Evolutionary conservation across 2,888 invertebrate species (phyloP), one percentile per base, ranked within the genome.

Genomic region (Drosophila incognita): DNA sequence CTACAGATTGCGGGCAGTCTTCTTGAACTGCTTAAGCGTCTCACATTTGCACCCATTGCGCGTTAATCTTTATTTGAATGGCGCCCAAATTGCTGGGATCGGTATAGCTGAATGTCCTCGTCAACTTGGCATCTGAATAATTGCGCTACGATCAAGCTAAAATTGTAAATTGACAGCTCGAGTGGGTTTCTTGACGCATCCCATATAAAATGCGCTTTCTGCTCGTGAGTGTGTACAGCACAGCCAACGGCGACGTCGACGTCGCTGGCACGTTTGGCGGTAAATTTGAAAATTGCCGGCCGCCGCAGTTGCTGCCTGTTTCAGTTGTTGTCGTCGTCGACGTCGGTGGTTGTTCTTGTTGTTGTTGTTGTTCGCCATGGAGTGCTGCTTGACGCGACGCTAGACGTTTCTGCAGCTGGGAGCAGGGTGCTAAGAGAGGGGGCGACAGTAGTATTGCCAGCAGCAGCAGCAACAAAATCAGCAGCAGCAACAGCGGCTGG

Each of bases 121-220:
- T 76, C 68, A 82, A 82, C 82, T 86, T 72, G 40, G 65, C 62
- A 79, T 68, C 69, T 74, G 60, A 81, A 42, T 33, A 54, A 74
- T 64, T 2, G 1, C 5, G 66, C 52, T 91, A 40, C 40, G 86
- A 90, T 92, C 92, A 93, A 94, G 91, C 68, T 74, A 57, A 71
- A 35, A 66, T 67, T 48, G n/a, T 57, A 36, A 89, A 88, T 76
- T 90, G 91, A 92, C 90, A 82, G 87, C 82, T 90, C 92, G 86
- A 94, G 95, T 95, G 95, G 95, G 95, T 94, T 95, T 95, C 95
- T 95, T 95, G 95, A 95, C 95, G 95, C 94, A 93, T 92, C 87
- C 91, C 91, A 92, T 92, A 91, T 90, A 91, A 93, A 92, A 90
- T 90, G 82, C 93, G 93, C 91, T 91, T 89, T 90, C 90, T 90